These are phyloP conservation scores for Zele albiditarsus DNA, from an alignment of 2,888 invertebrate genomes.

Conservation along the genomic window DNA sequence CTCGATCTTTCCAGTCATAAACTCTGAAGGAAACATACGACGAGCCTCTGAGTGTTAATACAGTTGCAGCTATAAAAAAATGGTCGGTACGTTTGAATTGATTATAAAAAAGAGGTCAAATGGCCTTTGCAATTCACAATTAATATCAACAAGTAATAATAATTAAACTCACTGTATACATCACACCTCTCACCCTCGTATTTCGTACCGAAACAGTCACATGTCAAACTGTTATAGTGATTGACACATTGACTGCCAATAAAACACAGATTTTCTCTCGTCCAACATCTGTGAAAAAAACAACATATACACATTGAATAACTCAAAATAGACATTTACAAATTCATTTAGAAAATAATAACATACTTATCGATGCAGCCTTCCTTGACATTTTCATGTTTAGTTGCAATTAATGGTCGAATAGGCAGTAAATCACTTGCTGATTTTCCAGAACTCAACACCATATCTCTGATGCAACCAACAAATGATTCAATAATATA, in stretches of 20 bases:
- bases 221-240: constrained; percentile 90
- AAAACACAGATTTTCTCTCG: constrained; percentile 89
- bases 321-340: constrained; percentile 5
- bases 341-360: constrained; percentile 9
- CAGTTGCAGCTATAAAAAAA: constrained; percentile 83
- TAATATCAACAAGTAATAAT: constrained; percentile 12
- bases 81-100: background rate
- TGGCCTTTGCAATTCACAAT: constrained; percentile 15
- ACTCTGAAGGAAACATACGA: constrained; percentile 94
- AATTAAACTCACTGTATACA: constrained; percentile 84
- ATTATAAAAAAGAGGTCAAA: no score
- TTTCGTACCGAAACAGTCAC: constrained; percentile 93
- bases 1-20: constrained; percentile 93
- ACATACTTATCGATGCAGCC: constrained; percentile 86
- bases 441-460: constrained; percentile 88
- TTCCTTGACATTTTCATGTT: constrained; percentile 91
- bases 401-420: constrained; percentile 87
- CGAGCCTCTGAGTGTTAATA: constrained; percentile 90
- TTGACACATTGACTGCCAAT: constrained; percentile 92
- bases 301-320: constrained; percentile 7
- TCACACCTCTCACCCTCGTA: constrained; percentile 95
- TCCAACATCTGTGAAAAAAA: constrained; percentile 76
- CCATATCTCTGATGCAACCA: constrained; percentile 91
- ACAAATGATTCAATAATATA: constrained; percentile 95
- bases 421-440: constrained; percentile 88